Percentiles rank a stretch among this genome's conserved stretches.
These are phyloP conservation scores for Atrichornis clamosus DNA, from an alignment of 2,113 vertebrate species.

Conservation along the genomic window DNA sequence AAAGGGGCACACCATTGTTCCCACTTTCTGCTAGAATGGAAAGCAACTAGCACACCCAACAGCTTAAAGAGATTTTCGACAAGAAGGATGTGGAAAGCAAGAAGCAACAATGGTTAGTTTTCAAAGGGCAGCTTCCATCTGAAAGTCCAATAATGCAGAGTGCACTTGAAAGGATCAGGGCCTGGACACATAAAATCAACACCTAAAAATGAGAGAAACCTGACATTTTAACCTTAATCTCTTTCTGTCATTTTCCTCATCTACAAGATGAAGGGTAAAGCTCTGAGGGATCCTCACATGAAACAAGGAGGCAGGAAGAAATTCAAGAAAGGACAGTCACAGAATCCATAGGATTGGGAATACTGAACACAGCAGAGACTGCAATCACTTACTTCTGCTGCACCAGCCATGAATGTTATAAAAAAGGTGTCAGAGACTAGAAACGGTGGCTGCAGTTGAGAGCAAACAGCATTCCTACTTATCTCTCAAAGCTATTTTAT, in stretches of 20 bases:
- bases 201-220: slow-evolving; percentile 38
- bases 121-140: slow-evolving; percentile 26
- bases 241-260: not conserved
- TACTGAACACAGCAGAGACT: not conserved
- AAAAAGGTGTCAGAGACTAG: not conserved
- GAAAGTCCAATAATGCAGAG: slow-evolving; percentile 37
- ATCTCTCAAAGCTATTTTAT: not conserved
- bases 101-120: slow-evolving; percentile 45
- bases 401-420: not conserved
- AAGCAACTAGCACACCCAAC: not conserved
- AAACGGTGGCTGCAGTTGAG: not conserved
- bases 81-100: slow-evolving; percentile 14
- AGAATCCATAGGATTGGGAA: slow-evolving; percentile 16
- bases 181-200: slow-evolving; percentile 18
- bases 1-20: not conserved
- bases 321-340: not conserved
- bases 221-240: slow-evolving; percentile 58
- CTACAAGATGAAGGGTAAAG: not conserved
- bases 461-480: not conserved
- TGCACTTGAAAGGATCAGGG: slow-evolving; percentile 38
- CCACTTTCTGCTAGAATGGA: slow-evolving; percentile 2
- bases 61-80: slow-evolving; percentile 34
- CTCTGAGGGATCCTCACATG: not conserved
- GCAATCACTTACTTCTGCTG: not conserved
- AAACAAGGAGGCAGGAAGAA: not conserved